Conservation (phyloP, 2,113 vertebrate genomes). For the Pseudorhombus dupliciocellatus region DNA sequence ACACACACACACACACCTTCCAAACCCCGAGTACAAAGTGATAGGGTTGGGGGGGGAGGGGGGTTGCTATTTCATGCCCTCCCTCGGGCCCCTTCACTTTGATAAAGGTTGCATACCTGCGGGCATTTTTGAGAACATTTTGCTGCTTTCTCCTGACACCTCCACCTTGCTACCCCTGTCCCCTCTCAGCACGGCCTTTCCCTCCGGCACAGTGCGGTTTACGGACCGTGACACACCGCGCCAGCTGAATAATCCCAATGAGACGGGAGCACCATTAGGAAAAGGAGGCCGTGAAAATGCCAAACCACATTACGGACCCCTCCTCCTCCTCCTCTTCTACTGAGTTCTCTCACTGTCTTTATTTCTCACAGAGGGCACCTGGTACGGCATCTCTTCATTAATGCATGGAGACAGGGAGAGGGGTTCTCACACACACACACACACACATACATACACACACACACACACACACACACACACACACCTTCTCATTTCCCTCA, state of each 20-base stretch:
- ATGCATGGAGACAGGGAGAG: constrained; percentile 43
- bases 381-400: constrained; percentile 67
- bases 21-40: constrained; percentile 1
- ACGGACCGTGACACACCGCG: constrained; percentile 60
- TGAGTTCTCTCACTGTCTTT: constrained; percentile 14
- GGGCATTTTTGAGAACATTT: constrained; percentile 56
- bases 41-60: constrained; percentile 16
- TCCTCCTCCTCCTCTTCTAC: not conserved
- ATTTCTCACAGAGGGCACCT: constrained; percentile 54
- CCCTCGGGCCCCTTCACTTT: constrained; percentile 61
- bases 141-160: constrained; percentile 41
- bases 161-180: constrained; percentile 53
- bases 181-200: constrained; percentile 45
- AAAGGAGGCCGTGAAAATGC: constrained; percentile 60
- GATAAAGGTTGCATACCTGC: constrained; percentile 70
- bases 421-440: not conserved
- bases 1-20: too few relatives aligned
- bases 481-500: constrained; percentile 44
- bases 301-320: constrained; percentile 48
- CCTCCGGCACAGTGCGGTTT: constrained; percentile 56
- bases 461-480: constrained; percentile 11
- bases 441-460: constrained; percentile 13
- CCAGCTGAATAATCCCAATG: constrained; percentile 65
- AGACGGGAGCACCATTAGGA: constrained; percentile 56
- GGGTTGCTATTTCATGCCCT: constrained; percentile 26